phyloP scores from a whole-genome alignment of 2,797 vertebrate genomes.

The Acrossocheilus wenchowensis region DNA sequence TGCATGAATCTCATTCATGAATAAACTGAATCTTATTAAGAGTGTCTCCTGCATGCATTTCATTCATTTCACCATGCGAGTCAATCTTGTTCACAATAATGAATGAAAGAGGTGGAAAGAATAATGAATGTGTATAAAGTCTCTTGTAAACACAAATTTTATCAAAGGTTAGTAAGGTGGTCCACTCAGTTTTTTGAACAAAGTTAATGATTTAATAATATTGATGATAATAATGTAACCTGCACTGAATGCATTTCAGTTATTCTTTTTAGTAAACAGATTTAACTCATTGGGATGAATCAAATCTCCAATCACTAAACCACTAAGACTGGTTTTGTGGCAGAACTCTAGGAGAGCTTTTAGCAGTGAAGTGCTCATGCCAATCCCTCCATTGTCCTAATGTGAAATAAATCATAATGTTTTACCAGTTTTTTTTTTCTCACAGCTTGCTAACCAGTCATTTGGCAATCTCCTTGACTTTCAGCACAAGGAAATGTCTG shows the following conservation, averaged over 20 bases:
- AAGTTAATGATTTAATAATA: not conserved
- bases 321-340: not conserved
- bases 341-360: not conserved
- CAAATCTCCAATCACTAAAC: not conserved
- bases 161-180: not conserved
- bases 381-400: not conserved
- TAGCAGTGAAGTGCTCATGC: not conserved
- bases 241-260: not conserved
- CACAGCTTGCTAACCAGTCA: not conserved
- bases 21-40: not conserved
- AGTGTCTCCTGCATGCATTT: not conserved
- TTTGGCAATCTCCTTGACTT: conserved; percentile 3
- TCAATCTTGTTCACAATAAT: not conserved
- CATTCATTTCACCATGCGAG: not conserved
- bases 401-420: conserved; percentile 11
- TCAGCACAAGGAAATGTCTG: not conserved
- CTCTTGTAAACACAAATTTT: not conserved
- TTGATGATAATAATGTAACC: not conserved
- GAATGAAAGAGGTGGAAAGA: not conserved
- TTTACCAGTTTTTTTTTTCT: not conserved
- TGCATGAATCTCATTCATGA: not conserved
- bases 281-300: not conserved
- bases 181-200: not conserved
- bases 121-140: not conserved
- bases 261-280: not conserved